Evolutionary conservation across 2,113 vertebrate species (phyloP), one percentile per base, ranked within the genome.

Genomic region (Amblyornis subalaris): DNA sequence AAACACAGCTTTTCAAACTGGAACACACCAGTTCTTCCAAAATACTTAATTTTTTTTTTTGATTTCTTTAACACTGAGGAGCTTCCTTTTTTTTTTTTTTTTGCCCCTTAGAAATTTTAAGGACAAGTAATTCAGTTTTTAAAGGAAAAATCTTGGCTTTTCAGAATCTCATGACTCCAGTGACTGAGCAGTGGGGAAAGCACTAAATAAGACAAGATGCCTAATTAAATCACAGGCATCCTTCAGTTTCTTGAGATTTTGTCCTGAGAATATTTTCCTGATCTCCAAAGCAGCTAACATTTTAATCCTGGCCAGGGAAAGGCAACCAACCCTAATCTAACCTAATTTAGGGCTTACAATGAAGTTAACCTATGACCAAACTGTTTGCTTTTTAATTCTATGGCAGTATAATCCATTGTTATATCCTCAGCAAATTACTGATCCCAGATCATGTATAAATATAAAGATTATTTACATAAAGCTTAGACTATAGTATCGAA

Each of bases 181-280:
- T 66, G 67, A 79, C n/a, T 73, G 88, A 78, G 74, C 62, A 50
- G 45, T 83, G 47, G 64, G 47, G 28, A 77, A 87, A 82, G 44
- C 42, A 73, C 33, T 53, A 79, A 91, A 42, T 74, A 81, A 88
- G 81, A 91, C 38, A 90, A 83, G 67, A 90, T 53, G 25, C 40
- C n/a, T 83, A 92, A 89, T 90, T 83, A 93, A 93, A 95, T 67
- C 78, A 94, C 45, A 85, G 51, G 7, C 47, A 73, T 80, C 58
- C 31, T 93, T 93, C 64, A 31, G 33, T 65, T 94, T 78, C 62
- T 65, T 72, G 53, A 72, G 38, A 76, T 70, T 85, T 92, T 89
- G 26, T 82, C 85, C 67, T 51, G 44, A 62, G 60, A 95, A 79
- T 80, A 73, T 88, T 95, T 85, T 67, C 35, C 35, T n/a, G 25